Evolutionary conservation across 2,797 vertebrate genomes (phyloP).

Genomic region (Sternarchorhynchus goeldii): DNA sequence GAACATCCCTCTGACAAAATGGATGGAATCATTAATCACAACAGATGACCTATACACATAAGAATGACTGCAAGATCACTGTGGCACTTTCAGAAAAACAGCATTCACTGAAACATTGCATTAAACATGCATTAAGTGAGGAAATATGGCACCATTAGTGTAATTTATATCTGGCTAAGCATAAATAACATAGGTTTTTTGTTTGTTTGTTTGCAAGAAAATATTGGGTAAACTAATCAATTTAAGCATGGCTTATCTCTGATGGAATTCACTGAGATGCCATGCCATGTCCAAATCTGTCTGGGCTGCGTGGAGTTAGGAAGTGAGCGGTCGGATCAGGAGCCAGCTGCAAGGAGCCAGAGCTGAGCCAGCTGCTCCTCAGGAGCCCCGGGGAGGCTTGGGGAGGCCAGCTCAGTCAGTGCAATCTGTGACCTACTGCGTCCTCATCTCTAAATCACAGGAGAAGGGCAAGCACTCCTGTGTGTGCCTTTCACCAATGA

Average conservation of each 20-base stretch:
- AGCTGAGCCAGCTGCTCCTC: conserved; percentile 23
- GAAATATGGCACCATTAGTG: conserved; percentile 38
- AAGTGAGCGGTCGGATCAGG: conserved; percentile 23
- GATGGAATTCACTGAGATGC: conserved; percentile 14
- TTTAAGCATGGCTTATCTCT: conserved; percentile 26
- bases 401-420: conserved; percentile 1
- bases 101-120: conserved; percentile 37
- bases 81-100: background rate
- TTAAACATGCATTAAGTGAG: background rate
- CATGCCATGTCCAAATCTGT: conserved; percentile 42
- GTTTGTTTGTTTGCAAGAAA: too few relatives aligned
- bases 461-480: conserved; percentile 4
- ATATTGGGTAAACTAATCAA: too few relatives aligned
- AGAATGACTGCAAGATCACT: conserved; percentile 6
- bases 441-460: conserved; percentile 44
- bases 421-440: background rate
- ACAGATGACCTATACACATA: background rate
- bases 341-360: background rate
- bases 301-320: conserved; percentile 15
- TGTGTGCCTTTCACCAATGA: conserved; percentile 14
- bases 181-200: too few relatives aligned
- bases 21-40: conserved; percentile 12
- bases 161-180: background rate
- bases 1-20: conserved; percentile 7
- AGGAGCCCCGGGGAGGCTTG: too few relatives aligned